Conservation (phyloP, 2,113 vertebrate genomes). For the Petrocephalus zakoni region DNA sequence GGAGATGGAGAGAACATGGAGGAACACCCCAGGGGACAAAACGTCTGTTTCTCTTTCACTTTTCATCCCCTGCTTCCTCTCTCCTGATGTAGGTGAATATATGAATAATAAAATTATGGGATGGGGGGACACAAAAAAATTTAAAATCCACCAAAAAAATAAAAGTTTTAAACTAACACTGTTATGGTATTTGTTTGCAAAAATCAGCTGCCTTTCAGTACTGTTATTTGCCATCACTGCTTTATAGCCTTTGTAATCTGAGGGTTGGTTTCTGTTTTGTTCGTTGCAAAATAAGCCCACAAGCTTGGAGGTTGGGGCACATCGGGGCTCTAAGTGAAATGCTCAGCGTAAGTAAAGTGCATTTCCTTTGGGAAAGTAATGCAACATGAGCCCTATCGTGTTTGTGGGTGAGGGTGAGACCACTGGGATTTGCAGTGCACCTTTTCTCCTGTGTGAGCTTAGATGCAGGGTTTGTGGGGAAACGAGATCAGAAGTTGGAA, state of each 20-base stretch:
- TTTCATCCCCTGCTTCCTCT: slow-evolving; percentile 40
- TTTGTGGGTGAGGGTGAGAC: not conserved
- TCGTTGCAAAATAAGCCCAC: not conserved
- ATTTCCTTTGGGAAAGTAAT: not conserved
- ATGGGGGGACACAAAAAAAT: slow-evolving; percentile 36
- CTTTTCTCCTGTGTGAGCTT: not conserved
- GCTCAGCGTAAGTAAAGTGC: not conserved
- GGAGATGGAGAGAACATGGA: slow-evolving; percentile 38
- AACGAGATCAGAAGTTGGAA: not conserved
- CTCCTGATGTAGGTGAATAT: slow-evolving; percentile 54
- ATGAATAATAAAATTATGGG: slow-evolving; percentile 37
- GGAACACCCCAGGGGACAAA: slow-evolving; percentile 34
- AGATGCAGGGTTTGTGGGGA: not conserved
- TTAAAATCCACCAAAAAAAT: slow-evolving; percentile 56
- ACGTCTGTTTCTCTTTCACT: slow-evolving; percentile 33
- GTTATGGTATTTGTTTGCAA: slow-evolving; percentile 1
- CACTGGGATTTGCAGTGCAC: not conserved
- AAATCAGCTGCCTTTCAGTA: not conserved
- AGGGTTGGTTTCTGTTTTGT: not conserved
- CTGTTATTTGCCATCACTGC: not conserved
- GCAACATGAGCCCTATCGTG: not conserved
- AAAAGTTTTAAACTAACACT: slow-evolving; percentile 57
- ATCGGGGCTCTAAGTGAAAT: not conserved
- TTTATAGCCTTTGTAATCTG: not conserved
- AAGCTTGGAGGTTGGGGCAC: not conserved